phyloP scores from a whole-genome alignment of 2,797 vertebrate genomes.

The Ispidina lecontei region DNA sequence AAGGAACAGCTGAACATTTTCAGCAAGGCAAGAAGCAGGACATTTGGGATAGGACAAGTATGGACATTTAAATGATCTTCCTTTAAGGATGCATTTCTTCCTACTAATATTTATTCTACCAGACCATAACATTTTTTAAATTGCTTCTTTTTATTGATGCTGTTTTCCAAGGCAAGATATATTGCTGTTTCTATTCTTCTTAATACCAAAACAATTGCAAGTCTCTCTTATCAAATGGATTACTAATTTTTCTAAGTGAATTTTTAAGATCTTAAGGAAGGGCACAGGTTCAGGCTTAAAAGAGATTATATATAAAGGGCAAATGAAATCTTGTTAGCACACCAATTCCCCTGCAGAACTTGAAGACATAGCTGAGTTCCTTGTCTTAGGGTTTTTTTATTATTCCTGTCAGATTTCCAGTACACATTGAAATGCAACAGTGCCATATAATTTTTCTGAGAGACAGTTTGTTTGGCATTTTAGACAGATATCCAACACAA shows the following conservation, averaged over 20 bases:
- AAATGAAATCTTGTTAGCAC: slow-evolving; percentile 24
- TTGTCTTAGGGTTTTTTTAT: slow-evolving; percentile 7
- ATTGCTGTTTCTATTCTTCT: not conserved
- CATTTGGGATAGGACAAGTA: not conserved
- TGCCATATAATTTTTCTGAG: slow-evolving; percentile 62
- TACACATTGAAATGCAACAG: slow-evolving; percentile 61
- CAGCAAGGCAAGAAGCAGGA: not conserved
- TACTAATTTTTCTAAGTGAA: not conserved
- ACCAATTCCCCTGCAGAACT: slow-evolving; percentile 10
- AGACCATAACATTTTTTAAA: not conserved
- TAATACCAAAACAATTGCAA: not conserved
- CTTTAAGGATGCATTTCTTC: not conserved
- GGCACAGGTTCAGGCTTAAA: not conserved
- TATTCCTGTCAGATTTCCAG: slow-evolving; percentile 63
- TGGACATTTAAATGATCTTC: not conserved
- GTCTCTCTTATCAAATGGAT: not conserved
- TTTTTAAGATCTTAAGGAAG: not conserved
- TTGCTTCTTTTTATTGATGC: not conserved
- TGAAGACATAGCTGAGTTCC: slow-evolving; percentile 25
- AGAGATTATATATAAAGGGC: not conserved
- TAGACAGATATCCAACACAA: slow-evolving; percentile 64
- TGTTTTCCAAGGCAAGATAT: not conserved
- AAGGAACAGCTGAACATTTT: not conserved
- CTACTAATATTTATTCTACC: not conserved
- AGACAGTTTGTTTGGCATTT: slow-evolving; percentile 68